A percentile compares a stretch with the other conserved stretches of the same genome.
Conservation (phyloP, 1,140 invertebrate genomes). For the Colletes gigas region DNA sequence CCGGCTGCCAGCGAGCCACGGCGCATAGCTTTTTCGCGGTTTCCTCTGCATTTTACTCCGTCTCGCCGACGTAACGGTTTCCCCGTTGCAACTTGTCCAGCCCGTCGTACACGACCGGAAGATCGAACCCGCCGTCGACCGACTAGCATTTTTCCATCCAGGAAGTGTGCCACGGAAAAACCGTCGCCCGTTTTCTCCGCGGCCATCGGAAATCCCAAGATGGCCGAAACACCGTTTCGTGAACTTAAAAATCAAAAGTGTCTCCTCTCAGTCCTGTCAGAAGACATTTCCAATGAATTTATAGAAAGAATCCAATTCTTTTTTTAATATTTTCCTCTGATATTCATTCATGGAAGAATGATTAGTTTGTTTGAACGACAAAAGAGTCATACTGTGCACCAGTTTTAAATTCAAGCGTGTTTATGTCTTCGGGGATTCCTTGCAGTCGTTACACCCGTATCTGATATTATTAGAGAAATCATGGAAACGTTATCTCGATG, state of each 20-base stretch:
- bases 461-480: not conserved
- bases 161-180: slow-evolving; percentile 31
- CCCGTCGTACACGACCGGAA: not conserved
- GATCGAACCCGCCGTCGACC: slow-evolving; percentile 22
- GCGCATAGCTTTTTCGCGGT: slow-evolving; percentile 66
- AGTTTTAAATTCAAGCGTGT: not conserved
- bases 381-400: not conserved
- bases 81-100: slow-evolving; percentile 34
- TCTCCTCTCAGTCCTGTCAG: too few species aligned
- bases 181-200: not conserved
- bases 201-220: too few species aligned
- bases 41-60: slow-evolving; percentile 68
- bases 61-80: slow-evolving; percentile 72
- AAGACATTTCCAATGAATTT: too few species aligned
- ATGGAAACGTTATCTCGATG: not conserved
- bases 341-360: too few species aligned
- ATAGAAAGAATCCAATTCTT: too few species aligned
- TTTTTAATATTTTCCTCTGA: too few species aligned
- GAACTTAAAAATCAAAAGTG: too few species aligned
- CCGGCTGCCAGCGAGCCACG: not conserved
- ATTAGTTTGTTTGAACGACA: not conserved
- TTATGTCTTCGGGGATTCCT: not conserved
- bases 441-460: not conserved
- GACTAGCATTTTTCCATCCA: slow-evolving; percentile 14
- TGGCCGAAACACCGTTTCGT: too few species aligned